Percentiles rank a stretch among this genome's conserved stretches.
Evolutionary conservation across 1,140 invertebrate genomes (phyloP).

Genomic region (Drosophila ohnishii): DNA sequence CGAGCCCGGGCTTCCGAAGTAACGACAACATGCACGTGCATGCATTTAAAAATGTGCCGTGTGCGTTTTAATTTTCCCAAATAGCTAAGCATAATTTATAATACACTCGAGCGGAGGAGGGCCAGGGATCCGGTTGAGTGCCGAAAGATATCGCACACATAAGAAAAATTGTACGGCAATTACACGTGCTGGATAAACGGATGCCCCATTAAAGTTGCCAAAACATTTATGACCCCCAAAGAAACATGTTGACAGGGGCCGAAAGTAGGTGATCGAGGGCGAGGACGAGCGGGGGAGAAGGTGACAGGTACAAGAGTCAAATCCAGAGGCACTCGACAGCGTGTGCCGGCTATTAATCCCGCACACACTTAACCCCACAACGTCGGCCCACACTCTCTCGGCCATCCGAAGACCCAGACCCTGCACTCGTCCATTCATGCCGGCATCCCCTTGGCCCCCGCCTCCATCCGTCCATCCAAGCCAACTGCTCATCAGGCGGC

Average conservation of each 20-base stretch:
- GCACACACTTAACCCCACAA: constrained; percentile 65
- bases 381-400: constrained; percentile 3
- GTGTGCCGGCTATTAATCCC: constrained; percentile 72
- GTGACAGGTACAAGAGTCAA: constrained; percentile 49
- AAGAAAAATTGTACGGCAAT: constrained; percentile 58
- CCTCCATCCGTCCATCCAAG: not conserved
- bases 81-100: constrained; percentile 79
- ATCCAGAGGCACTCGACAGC: constrained; percentile 47
- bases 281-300: constrained; percentile 2
- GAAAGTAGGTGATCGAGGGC: not conserved
- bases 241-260: constrained; percentile 57
- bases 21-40: constrained; percentile 70
- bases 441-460: not conserved
- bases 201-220: constrained; percentile 60
- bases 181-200: constrained; percentile 70
- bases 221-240: constrained; percentile 74
- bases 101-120: constrained; percentile 32
- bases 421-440: not conserved
- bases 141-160: constrained; percentile 46
- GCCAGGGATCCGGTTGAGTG: constrained; percentile 24
- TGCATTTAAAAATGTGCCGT: constrained; percentile 76
- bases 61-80: constrained; percentile 76
- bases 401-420: not conserved
- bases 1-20: constrained; percentile 15
- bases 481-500: constrained; percentile 36